Conservation (phyloP, 2,113 vertebrate genomes). For the Syrrhaptes paradoxus region DNA sequence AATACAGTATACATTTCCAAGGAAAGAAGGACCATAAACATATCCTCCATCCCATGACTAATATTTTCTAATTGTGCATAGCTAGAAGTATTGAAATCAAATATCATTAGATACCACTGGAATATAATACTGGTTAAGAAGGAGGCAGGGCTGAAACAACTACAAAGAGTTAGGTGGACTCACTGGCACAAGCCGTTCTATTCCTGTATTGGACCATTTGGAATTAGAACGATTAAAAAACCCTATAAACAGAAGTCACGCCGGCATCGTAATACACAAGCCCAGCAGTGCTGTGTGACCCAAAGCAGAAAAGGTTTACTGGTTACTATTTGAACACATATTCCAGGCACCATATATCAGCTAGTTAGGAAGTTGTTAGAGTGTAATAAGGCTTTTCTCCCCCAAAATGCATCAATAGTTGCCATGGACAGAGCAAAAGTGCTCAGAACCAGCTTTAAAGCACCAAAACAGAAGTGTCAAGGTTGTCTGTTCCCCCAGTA, state of each 20-base stretch:
- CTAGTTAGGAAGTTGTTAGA: not conserved
- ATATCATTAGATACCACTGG: conserved; percentile 76
- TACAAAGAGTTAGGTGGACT: conserved; percentile 55
- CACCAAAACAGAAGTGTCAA: conserved; percentile 48
- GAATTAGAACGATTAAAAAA: conserved; percentile 15
- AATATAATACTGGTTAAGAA: conserved; percentile 77
- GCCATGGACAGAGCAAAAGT: conserved; percentile 2
- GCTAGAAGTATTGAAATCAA: conserved; percentile 77
- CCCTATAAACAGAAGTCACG: not conserved
- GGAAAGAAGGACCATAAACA: conserved; percentile 23
- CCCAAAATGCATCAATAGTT: not conserved
- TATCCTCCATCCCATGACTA: conserved; percentile 59
- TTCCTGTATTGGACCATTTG: conserved; percentile 9
- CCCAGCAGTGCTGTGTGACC: conserved; percentile 19
- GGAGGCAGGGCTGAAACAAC: conserved; percentile 59
- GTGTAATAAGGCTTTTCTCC: not conserved
- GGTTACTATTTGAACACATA: conserved; percentile 4
- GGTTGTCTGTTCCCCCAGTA: not conserved
- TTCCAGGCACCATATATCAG: conserved; percentile 24
- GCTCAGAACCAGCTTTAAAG: conserved; percentile 50
- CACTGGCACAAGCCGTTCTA: conserved; percentile 34
- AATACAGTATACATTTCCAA: conserved; percentile 78
- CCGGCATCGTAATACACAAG: not conserved
- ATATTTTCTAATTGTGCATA: conserved; percentile 80
- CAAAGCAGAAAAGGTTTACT: not conserved